A percentile compares a stretch with the other conserved stretches of the same genome.
These are phyloP conservation scores for Bambusicola thoracicus DNA, from an alignment of 2,113 vertebrate genomes.

Conservation along the genomic window DNA sequence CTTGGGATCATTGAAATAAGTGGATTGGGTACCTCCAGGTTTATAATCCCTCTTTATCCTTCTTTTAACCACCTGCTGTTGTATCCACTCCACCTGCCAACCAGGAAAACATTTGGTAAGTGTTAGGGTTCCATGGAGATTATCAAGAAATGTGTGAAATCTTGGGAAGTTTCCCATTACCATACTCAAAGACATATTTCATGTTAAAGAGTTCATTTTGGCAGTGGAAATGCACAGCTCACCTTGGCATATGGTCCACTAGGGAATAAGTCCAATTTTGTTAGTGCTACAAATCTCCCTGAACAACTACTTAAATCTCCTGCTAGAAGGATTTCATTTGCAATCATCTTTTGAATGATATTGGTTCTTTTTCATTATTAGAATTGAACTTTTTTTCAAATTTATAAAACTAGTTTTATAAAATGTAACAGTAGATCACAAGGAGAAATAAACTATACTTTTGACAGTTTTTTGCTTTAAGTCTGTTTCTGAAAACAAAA, in stretches of 20 bases:
- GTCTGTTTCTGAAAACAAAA: not conserved
- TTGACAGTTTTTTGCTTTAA: not conserved
- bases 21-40: constrained; percentile 81
- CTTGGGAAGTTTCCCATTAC: not conserved
- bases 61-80: constrained; percentile 96
- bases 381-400: not conserved
- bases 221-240: not conserved
- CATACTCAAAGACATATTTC: not conserved
- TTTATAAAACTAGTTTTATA: not conserved
- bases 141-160: constrained; percentile 33
- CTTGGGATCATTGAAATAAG: constrained; percentile 97
- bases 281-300: not conserved
- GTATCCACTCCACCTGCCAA: constrained; percentile 97
- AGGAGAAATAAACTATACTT: not conserved
- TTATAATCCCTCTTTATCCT: constrained; percentile 98
- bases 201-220: constrained; percentile 1
- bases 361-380: not conserved
- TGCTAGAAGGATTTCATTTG: not conserved
- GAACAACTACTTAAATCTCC: not conserved
- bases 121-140: constrained; percentile 4
- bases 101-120: constrained; percentile 58
- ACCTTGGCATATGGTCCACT: not conserved
- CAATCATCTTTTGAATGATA: not conserved
- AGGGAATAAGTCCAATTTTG: not conserved
- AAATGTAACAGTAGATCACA: not conserved